Conservation (phyloP, 2,113 vertebrate genomes). For the human (Homo sapiens) region GRCh38 chrY:16235001-16235500, state of each 20-base stretch:
- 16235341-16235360: background rate
- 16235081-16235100: background rate
- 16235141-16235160: too few relatives aligned
- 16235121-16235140: background rate
- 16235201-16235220: accelerated
- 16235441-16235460: background rate
- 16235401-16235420: background rate
- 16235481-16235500: background rate
- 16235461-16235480: background rate
- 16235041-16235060: background rate
- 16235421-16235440: background rate
- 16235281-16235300: background rate
- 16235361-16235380: background rate
- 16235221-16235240: background rate
- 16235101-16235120: background rate
- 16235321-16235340: background rate
- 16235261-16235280: background rate
- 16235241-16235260: accelerated
- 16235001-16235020: background rate
- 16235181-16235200: too few relatives aligned
- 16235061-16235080: background rate
- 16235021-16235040: background rate
- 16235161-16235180: too few relatives aligned
- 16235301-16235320: background rate
- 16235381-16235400: background rate